Conservation (phyloP, 2,888 invertebrate genomes). For the Drosophila antonietae region DNA sequence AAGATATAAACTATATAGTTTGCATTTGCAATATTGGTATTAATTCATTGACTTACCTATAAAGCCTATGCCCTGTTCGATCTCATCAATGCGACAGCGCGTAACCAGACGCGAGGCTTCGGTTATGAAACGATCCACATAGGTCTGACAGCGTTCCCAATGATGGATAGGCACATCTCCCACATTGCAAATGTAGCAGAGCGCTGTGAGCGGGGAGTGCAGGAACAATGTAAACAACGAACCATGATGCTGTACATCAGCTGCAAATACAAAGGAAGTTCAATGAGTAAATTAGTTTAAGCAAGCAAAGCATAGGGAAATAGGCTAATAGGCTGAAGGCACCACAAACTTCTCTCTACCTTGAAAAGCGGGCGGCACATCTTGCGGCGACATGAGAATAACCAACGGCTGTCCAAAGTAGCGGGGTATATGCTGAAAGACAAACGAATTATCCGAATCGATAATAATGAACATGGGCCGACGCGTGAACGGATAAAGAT, state of each 20-base stretch:
- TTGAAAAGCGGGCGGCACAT: constrained; percentile 93
- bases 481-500: constrained; percentile 95
- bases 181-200: constrained; percentile 96
- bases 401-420: constrained; percentile 97
- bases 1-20: neutral
- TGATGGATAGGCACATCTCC: constrained; percentile 92
- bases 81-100: constrained; percentile 91
- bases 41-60: constrained; percentile 76
- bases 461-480: constrained; percentile 96
- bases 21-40: neutral
- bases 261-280: constrained; percentile 55
- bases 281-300: neutral
- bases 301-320: no score
- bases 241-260: constrained; percentile 94
- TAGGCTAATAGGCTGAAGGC: no score
- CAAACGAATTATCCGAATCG: constrained; percentile 97
- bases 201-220: constrained; percentile 96
- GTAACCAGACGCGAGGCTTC: constrained; percentile 94
- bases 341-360: constrained; percentile 85
- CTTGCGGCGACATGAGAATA: constrained; percentile 96
- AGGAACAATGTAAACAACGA: constrained; percentile 97
- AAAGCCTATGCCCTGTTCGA: constrained; percentile 85
- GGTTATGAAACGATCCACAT: constrained; percentile 94
- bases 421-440: constrained; percentile 95
- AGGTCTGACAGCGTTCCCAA: constrained; percentile 96